Base-by-base conservation (phyloP, 2,888 invertebrate species). In the Drosophila emarginata region DNA sequence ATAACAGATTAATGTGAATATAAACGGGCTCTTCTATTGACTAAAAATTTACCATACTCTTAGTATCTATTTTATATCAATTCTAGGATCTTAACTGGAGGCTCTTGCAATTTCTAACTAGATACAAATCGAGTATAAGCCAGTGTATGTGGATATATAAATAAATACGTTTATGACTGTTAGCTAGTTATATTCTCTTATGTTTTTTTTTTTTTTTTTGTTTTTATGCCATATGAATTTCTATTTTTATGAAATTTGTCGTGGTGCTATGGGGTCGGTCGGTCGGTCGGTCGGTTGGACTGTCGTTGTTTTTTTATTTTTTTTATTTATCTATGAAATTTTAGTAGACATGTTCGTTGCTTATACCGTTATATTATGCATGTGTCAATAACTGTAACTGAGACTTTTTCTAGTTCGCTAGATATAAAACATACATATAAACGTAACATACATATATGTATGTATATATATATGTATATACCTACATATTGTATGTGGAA, bases 321-420 rank as follows among this genome's bases (percentile, higher is more conserved):
- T 39, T 14, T 39, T 39, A 5, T 39, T 14, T 45, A 45, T 45
- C 40, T 45, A 45, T 14, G 12, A 45, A 45, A 45, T 45, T 45
- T 21, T 9, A 45, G 45, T 21, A 18, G 45, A 21, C 45, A 45
- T 21, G 2, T 18, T 45, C 9, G 32, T 32, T 21, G 45, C 45
- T 11, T 45, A 21, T 45, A 45, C 45, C 14, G 21, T 45, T 45
- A 45, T 45, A 45, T 40, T 60, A 54, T 61, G 61, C 62, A 18
- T 63, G 51, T 69, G 84, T 80, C 78, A 86, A 80, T 72, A 80
- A 51, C 18, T 69, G 78, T 78, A 72, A 77, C 64, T 53, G 62
- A 69, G 78, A 45, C 79, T 67, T 62, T 51, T 15, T 52, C 61
- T 32, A 58, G 28, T 61, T 69, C 12, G 39, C 26, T 69, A 36